These are phyloP conservation scores for Pantherophis vulpinus DNA, from an alignment of 2,797 vertebrate species.

Conservation along the genomic window DNA sequence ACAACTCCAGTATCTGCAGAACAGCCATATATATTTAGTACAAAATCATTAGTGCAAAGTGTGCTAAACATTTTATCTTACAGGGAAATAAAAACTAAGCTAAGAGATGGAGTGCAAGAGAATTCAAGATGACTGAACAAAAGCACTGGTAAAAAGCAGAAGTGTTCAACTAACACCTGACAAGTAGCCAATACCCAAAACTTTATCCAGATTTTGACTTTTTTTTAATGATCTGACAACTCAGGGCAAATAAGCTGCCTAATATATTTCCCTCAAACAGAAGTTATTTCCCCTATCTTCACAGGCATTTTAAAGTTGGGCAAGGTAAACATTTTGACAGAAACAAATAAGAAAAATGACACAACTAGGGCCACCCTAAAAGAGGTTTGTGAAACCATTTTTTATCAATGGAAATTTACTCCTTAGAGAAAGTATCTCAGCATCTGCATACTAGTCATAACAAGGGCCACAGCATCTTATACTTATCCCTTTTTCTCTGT, in stretches of 20 bases:
- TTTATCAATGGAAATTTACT: background rate
- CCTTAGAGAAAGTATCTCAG: background rate
- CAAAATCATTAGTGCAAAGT: background rate
- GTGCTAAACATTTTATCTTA: background rate
- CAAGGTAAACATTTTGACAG: background rate
- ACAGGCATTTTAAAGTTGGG: background rate
- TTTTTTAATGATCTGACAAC: background rate
- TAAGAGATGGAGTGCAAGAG: background rate
- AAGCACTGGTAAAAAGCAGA: background rate
- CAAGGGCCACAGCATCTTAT: background rate
- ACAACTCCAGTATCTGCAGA: background rate
- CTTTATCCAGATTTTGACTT: background rate
- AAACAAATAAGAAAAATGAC: background rate
- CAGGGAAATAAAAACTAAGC: background rate
- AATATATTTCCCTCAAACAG: background rate
- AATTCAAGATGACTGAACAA: background rate
- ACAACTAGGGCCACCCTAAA: background rate
- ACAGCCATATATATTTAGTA: background rate
- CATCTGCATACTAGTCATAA: background rate
- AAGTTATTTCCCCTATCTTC: background rate
- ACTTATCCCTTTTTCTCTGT: background rate
- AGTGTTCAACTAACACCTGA: background rate
- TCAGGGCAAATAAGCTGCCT: background rate
- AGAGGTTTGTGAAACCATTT: background rate
- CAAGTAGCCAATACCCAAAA: background rate